Base-by-base conservation (phyloP, 1,140 invertebrate species). In the Procambarus clarkii region DNA sequence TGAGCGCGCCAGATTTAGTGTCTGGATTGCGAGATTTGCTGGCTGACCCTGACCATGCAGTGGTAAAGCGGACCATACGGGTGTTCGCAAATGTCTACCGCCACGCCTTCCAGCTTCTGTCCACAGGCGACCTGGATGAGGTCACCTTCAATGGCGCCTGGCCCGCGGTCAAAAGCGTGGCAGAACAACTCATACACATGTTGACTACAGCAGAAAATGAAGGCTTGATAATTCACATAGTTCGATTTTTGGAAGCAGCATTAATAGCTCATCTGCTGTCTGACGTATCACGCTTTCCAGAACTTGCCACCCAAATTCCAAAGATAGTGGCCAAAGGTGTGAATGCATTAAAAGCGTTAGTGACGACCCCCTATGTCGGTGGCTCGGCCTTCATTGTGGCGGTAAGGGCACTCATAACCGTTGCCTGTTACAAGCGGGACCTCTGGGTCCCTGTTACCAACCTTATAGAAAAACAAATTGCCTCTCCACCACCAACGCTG, bases 81-180 rank as follows among this genome's bases (percentile, higher is more conserved):
- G 92, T 93, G 64, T 93, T 93, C 60, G 88, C 92, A 21, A 93
- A 91, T 60, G 92, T 93, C 45, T 93, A 93, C 86, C 91, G 90
- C 58, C 92, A 93, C 60, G 84, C 92, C 13, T 79, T 93, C 8
- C 85, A 79, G n/a, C 84, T 92, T 11, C 69, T 93, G 21, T 34
- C 91, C 18, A 64, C 83, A 7, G 91, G 91, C 11, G 87, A 92
- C 18, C 83, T 93, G 79, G 91, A 93, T 46, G 84, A 92, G 46
- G 64, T 58, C 2, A 91, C 88, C 18, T 90, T 92, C 24, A 83
- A 46, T 46, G 80, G 54, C 18, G 88, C 91, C 11, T 93, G 91
- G 91, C 84, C 91, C 0, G 77, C 88, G 44, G 85, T 93, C 46
- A 79, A 79, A 2, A 78, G 83, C 24, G 92, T 93, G 54, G 88